Evolutionary conservation across 2,113 vertebrate genomes (phyloP), one percentile per base, ranked within the genome.

Genomic region (Pollachius pollachius): DNA sequence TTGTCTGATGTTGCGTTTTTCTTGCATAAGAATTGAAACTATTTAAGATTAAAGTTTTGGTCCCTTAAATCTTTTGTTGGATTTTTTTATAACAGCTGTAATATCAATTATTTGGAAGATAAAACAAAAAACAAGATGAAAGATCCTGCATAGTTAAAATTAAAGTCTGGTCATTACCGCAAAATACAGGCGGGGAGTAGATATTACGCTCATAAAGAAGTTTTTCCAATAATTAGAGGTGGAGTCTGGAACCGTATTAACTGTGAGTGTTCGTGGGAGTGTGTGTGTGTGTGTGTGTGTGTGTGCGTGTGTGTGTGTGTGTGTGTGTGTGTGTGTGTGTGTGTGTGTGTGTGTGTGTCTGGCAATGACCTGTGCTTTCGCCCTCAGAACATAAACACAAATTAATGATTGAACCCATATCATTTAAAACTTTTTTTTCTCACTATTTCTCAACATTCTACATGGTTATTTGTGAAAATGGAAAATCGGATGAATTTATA

Each of bases 161-260:
- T 0, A 34, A 34, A 57, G n/a, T 57, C 54, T 57, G 54, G 54
- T 57, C 5, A 57, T 57, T 57, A 57, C 15, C 54, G 7, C 54
- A 16, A 57, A 79, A 77, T 65, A 65, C n/a, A 78, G 71, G 73
- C 52, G 75, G 67, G 48, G 59, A 68, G 66, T 71, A 71, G 52
- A 70, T n/a, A 52, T 76, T 68, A 60, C 54, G 21, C 17, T 62
- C 63, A 90, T 86, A 85, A 86, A 90, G 83, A 83, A 66, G 85
- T 87, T 23, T 90, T 85, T 89, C 73, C 72, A 59, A 78, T 89
- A 86, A 89, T 81, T 84, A 87, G 84, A 78, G 70, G 74, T 84
- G 57, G 52, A 57, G 34, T 65, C 63, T 77, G 70, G 75, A 83
- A 69, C 72, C 84, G 81, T 85, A 81, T 69, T 68, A 81, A 82